Conservation (phyloP, 2,113 vertebrate species). For the Catharus minimus region DNA sequence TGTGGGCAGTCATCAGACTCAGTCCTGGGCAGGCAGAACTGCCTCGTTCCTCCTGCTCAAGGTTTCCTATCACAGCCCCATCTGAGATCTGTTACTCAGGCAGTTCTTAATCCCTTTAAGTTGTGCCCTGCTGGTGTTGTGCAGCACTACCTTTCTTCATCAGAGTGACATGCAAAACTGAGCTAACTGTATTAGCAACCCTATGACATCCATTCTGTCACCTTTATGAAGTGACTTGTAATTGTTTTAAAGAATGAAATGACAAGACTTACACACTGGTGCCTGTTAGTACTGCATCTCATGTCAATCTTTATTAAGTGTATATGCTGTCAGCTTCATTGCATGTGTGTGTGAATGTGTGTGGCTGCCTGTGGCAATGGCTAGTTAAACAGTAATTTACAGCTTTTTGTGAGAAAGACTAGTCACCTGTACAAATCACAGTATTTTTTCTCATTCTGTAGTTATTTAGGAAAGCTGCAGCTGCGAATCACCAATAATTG, state of each 20-base stretch:
- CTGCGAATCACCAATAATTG: background rate
- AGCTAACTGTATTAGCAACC: conserved; percentile 7
- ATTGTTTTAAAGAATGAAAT: conserved; percentile 8
- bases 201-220: background rate
- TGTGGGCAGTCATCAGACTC: background rate
- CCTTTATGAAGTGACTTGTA: background rate
- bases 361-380: background rate
- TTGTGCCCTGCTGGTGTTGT: background rate
- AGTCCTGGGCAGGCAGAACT: background rate
- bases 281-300: background rate
- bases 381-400: background rate
- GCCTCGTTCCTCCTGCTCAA: background rate
- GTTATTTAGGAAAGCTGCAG: background rate
- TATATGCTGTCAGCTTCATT: background rate
- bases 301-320: background rate
- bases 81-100: background rate
- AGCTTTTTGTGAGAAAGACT: background rate
- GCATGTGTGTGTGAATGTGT: background rate
- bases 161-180: background rate
- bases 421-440: background rate
- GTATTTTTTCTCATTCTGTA: background rate
- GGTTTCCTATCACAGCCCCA: background rate
- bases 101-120: background rate
- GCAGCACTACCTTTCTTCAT: background rate
- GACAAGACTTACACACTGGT: background rate